phyloP scores from a whole-genome alignment of 2,797 vertebrate species.

The Tinamus major region DNA sequence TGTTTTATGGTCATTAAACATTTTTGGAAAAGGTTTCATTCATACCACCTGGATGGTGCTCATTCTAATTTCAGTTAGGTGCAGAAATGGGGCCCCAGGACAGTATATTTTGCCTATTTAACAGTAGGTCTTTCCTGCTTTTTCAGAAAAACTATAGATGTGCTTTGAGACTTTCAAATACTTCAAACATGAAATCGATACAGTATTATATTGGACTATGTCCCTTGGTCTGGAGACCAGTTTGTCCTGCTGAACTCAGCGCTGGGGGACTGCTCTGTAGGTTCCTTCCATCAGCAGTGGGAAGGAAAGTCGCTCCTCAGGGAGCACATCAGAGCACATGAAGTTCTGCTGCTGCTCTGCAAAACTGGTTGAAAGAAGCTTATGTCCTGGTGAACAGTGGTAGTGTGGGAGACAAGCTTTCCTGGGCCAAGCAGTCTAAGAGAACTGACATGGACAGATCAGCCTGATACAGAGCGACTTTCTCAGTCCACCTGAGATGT shows the following conservation, averaged over 20 bases:
- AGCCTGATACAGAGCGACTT: neutral
- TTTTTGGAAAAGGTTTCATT: neutral
- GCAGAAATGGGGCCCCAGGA: neutral
- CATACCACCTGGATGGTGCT: neutral
- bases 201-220: neutral
- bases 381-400: neutral
- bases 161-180: neutral
- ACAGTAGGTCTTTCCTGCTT: neutral
- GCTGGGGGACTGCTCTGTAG: neutral
- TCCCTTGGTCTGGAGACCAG: neutral
- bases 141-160: neutral
- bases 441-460: rapidly evolving
- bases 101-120: neutral
- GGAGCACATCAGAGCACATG: rapidly evolving
- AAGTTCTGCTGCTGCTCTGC: neutral
- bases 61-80: neutral
- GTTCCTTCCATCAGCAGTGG: neutral
- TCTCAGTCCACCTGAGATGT: neutral
- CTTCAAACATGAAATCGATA: neutral
- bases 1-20: neutral
- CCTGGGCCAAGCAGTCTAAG: neutral
- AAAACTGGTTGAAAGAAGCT: neutral
- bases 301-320: neutral
- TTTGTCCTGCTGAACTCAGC: neutral
- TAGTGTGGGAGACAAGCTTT: neutral